A percentile compares a stretch with the other conserved stretches of the same genome.
These are phyloP conservation scores for Poecilia latipinna DNA, from an alignment of 2,113 vertebrate genomes.

Conservation along the genomic window DNA sequence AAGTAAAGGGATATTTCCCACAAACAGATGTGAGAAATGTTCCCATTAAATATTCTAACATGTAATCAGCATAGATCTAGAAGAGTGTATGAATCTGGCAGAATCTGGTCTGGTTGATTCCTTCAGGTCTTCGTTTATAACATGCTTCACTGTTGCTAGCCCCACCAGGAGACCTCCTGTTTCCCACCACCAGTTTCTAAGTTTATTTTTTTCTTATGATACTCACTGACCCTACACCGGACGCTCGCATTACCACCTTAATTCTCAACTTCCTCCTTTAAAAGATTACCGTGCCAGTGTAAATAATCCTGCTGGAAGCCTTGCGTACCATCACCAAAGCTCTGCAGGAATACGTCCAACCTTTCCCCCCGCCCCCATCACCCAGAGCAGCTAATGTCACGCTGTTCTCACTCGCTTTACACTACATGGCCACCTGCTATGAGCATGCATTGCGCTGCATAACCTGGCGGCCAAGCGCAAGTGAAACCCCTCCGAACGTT, in stretches of 20 bases:
- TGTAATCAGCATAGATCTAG: no score
- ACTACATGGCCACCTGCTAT: slow-evolving; percentile 35
- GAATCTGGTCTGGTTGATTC: no score
- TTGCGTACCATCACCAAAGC: not conserved
- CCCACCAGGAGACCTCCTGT: slow-evolving; percentile 15
- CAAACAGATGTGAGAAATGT: no score
- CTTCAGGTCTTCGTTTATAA: no score
- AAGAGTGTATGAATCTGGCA: no score
- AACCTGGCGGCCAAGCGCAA: slow-evolving; percentile 18
- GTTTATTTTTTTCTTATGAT: slow-evolving; percentile 23
- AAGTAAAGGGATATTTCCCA: no score
- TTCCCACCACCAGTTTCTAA: slow-evolving; percentile 70
- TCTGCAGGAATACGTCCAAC: slow-evolving; percentile 5
- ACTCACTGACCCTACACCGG: slow-evolving; percentile 36
- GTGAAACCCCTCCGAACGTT: slow-evolving; percentile 6
- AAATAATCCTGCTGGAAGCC: slow-evolving; percentile 21
- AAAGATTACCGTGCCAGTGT: slow-evolving; percentile 15
- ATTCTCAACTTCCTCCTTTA: slow-evolving; percentile 30
- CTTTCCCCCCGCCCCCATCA: not conserved
- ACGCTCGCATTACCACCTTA: slow-evolving; percentile 57
- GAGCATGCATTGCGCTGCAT: slow-evolving; percentile 21
- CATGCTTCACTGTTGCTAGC: slow-evolving; percentile 56
- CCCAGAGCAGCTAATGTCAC: slow-evolving; percentile 21
- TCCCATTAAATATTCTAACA: no score
- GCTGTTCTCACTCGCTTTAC: slow-evolving; percentile 27